These are phyloP conservation scores for Odontothrips loti DNA, from an alignment of 2,888 invertebrate species.

Conservation along the genomic window DNA sequence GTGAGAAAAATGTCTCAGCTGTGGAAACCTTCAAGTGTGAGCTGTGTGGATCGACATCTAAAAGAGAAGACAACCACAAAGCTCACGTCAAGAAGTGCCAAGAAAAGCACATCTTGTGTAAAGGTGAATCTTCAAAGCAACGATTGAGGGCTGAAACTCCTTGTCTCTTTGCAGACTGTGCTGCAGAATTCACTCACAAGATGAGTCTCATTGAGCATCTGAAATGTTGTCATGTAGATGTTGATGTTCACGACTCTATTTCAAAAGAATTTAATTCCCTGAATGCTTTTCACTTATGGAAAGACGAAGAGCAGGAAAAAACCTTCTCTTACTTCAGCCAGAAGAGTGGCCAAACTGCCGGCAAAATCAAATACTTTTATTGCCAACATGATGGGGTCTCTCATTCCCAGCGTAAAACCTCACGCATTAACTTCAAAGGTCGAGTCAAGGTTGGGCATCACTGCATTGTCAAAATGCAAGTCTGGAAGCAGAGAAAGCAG, in stretches of 20 bases:
- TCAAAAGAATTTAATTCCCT: not conserved
- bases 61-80: no score
- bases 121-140: not conserved
- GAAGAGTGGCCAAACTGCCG: slow-evolving; percentile 4
- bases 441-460: slow-evolving; percentile 8
- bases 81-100: not conserved
- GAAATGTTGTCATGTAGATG: not conserved
- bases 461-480: slow-evolving; percentile 28
- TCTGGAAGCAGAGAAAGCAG: not conserved
- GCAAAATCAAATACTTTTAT: slow-evolving; percentile 27
- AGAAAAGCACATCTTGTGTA: not conserved
- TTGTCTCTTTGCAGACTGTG: slow-evolving; percentile 27
- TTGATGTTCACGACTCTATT: not conserved
- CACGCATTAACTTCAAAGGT: not conserved
- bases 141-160: not conserved
- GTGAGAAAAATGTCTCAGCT: no score
- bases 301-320: slow-evolving; percentile 30
- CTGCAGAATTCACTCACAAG: slow-evolving; percentile 22
- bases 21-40: no score
- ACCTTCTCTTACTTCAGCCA: slow-evolving; percentile 29
- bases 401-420: slow-evolving; percentile 4
- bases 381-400: slow-evolving; percentile 29
- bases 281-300: slow-evolving; percentile 27
- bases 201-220: slow-evolving; percentile 27
- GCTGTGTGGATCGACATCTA: no score